Conservation (phyloP, 1,140 invertebrate species). For the Caenorhabditis remanei region DNA sequence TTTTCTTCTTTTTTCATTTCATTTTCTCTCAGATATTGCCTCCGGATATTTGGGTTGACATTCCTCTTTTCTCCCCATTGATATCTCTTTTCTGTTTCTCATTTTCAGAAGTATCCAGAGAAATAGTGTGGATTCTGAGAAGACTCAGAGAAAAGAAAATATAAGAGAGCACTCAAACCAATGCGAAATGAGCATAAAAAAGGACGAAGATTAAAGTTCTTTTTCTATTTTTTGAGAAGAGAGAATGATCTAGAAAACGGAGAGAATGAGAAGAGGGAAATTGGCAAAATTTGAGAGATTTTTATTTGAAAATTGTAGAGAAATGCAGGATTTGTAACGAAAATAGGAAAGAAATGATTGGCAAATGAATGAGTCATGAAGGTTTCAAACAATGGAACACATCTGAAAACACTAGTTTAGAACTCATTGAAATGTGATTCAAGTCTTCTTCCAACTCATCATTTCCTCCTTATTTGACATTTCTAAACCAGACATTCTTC, state of each 20-base stretch:
- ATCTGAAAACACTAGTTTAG: too few species aligned
- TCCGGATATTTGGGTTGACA: conserved; percentile 54
- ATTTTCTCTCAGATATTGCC: conserved; percentile 4
- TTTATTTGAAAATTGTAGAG: background rate
- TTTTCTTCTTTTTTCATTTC: background rate
- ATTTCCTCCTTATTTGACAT: too few species aligned
- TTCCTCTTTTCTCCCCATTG: background rate
- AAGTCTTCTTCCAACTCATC: too few species aligned
- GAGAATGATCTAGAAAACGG: background rate
- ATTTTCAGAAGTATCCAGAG: background rate
- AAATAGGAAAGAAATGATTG: background rate
- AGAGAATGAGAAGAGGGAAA: background rate
- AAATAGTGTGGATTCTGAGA: conserved; percentile 15
- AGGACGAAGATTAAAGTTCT: conserved; percentile 37
- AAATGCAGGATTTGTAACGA: background rate
- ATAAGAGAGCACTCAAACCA: conserved; percentile 9
- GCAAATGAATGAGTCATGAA: too few species aligned
- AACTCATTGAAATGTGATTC: too few species aligned
- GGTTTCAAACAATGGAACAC: too few species aligned
- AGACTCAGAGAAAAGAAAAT: background rate
- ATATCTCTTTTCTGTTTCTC: background rate
- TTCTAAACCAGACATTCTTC: too few species aligned
- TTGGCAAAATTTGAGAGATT: conserved; percentile 16
- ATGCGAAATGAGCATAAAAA: background rate
- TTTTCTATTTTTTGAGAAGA: background rate